phyloP scores from a whole-genome alignment of 2,113 vertebrate genomes.

The Alligator mississippiensis region DNA sequence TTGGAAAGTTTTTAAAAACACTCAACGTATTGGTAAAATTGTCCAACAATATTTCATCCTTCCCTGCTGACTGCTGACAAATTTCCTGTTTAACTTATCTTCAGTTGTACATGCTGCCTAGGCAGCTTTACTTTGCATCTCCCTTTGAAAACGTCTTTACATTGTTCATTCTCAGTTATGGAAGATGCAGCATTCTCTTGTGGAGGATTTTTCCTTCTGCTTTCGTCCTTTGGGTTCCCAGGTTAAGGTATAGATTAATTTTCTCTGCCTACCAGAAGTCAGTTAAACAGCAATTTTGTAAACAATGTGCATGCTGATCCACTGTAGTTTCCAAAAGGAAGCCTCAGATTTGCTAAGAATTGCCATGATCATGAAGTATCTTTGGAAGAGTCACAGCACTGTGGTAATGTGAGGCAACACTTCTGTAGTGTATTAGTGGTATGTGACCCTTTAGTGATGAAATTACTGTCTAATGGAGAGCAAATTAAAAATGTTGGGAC shows the following conservation, averaged over 20 bases:
- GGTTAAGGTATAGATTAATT: background rate
- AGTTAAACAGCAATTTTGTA: background rate
- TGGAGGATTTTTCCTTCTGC: background rate
- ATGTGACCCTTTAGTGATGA: conserved; percentile 5
- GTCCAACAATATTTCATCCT: background rate
- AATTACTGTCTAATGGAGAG: conserved; percentile 8
- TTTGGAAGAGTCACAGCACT: background rate
- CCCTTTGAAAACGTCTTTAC: background rate
- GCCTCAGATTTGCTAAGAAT: background rate
- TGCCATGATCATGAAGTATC: background rate
- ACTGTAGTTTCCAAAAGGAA: background rate
- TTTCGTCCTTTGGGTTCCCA: background rate
- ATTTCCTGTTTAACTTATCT: conserved; percentile 23
- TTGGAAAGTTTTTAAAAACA: background rate
- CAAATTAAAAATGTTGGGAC: background rate
- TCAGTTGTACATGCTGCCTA: conserved; percentile 18
- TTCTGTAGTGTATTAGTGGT: background rate
- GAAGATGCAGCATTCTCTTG: background rate
- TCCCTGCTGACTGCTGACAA: background rate
- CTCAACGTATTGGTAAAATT: background rate
- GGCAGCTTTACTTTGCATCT: rapidly evolving
- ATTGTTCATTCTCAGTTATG: background rate
- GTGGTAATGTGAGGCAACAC: background rate
- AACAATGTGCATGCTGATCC: background rate
- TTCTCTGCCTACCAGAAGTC: background rate